Conservation (phyloP, 1,140 invertebrate genomes). For the Macrobrachium rosenbergii region DNA sequence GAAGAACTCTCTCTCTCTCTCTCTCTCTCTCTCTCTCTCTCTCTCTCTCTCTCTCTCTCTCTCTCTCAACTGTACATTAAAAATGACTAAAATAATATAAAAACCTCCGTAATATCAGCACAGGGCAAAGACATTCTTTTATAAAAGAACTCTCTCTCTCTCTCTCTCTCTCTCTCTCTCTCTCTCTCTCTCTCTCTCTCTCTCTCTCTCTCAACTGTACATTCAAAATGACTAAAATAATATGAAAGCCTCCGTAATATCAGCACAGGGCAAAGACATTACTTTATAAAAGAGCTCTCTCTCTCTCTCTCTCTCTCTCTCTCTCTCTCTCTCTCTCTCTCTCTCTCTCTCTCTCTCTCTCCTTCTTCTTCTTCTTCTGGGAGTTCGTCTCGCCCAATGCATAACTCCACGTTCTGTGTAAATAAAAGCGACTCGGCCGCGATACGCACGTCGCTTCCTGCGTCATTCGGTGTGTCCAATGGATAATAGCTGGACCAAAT, state of each 20-base stretch:
- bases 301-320: not conserved
- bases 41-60: conserved; percentile 16
- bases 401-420: not conserved
- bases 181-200: not conserved
- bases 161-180: not conserved
- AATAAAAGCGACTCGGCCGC: not conserved
- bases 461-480: not conserved
- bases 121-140: not conserved
- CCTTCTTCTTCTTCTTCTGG: not conserved
- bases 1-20: not conserved
- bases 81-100: too few species aligned
- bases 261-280: not conserved
- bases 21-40: conserved; percentile 14
- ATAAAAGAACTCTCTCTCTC: not conserved
- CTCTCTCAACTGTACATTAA: not conserved
- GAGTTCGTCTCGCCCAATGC: not conserved
- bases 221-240: too few species aligned
- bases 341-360: not conserved
- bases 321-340: not conserved
- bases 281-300: not conserved
- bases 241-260: too few species aligned
- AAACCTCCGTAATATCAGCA: too few species aligned
- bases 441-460: not conserved
- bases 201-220: not conserved
- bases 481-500: too few species aligned